Evolutionary conservation across 2,113 vertebrate genomes (phyloP), one percentile per base, ranked within the genome.

Genomic region (Oophaga pumilio): DNA sequence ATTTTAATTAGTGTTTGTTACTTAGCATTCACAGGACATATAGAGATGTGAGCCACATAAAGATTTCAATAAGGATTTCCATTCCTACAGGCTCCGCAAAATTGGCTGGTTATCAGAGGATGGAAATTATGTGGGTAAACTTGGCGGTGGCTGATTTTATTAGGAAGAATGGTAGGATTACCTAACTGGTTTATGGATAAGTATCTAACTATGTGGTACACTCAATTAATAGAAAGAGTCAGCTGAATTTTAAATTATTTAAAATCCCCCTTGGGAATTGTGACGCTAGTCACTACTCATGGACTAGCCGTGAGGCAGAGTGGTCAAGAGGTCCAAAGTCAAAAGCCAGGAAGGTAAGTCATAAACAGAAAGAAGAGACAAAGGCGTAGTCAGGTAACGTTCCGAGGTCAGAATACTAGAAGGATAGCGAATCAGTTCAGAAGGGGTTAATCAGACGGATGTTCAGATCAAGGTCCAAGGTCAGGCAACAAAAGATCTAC

Each of bases 1-100:
- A 28, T 52, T 82, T 82, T 22, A 87, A 82, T 87, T 74, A 82
- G 86, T 62, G 0, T 22, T 64, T 56, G 28, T 24, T 87, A 28
- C 43, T 87, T 87, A 59, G 68, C 20, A 87, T 74, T 87, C 78
- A 49, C 8, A 28, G 53, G 66, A 20, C 13, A 62, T 18, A 76
- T 15, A 74, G 78, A 9, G 17, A 87, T 20, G 26, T 62, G 68
- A 76, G 53, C 15, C 18, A 15, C 62, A 66, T 68, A 69, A 68
- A 69, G 7, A 28, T 64, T 12, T 49, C 18, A 76, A 85, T 68
- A 77, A 14, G 28, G 73, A 18, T 17, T 14, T 26, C 14, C 4
- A 12, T 24, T 4, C 2, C 20, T 15, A 14, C 53, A 60, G 71
- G 2, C 20, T 33, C n/a, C 4, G 59, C 18, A 64, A 20, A 49